Evolutionary conservation across 2,113 vertebrate species (phyloP).

Genomic region (Baryphthengus martii): DNA sequence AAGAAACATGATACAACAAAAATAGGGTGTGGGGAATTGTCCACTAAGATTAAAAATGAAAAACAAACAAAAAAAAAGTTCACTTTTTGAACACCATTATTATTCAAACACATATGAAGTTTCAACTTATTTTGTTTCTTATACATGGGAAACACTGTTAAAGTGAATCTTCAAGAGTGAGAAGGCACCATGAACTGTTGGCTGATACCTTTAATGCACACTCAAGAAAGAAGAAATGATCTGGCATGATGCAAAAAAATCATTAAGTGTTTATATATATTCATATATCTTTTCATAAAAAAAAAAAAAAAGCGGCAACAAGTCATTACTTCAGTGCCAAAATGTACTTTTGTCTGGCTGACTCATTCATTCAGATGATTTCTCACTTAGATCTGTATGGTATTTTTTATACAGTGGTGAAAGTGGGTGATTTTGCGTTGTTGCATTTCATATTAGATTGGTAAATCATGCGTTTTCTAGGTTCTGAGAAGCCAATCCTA

Average conservation of each 20-base stretch:
- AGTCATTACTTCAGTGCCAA: slow-evolving; percentile 67
- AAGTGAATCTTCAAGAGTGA: slow-evolving; percentile 51
- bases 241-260: slow-evolving; percentile 62
- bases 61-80: slow-evolving; percentile 34
- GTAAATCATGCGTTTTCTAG: slow-evolving; percentile 3
- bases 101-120: slow-evolving; percentile 59
- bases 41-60: slow-evolving; percentile 47
- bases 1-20: slow-evolving; percentile 32
- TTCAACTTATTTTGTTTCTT: slow-evolving; percentile 34
- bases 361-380: neutral
- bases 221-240: slow-evolving; percentile 64
- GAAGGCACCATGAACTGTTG: slow-evolving; percentile 37
- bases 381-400: slow-evolving; percentile 1
- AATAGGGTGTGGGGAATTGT: neutral
- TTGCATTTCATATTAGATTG: slow-evolving; percentile 22
- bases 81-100: slow-evolving; percentile 56
- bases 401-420: slow-evolving; percentile 23
- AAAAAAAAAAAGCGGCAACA: slow-evolving; percentile 11
- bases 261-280: slow-evolving; percentile 65
- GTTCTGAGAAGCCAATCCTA: slow-evolving; percentile 58
- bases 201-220: slow-evolving; percentile 62
- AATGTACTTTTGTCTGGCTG: slow-evolving; percentile 31
- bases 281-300: slow-evolving; percentile 42
- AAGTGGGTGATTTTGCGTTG: slow-evolving; percentile 1
- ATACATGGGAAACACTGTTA: slow-evolving; percentile 54